Conservation (phyloP, 2,888 invertebrate species). For the Dryococelus australis region DNA sequence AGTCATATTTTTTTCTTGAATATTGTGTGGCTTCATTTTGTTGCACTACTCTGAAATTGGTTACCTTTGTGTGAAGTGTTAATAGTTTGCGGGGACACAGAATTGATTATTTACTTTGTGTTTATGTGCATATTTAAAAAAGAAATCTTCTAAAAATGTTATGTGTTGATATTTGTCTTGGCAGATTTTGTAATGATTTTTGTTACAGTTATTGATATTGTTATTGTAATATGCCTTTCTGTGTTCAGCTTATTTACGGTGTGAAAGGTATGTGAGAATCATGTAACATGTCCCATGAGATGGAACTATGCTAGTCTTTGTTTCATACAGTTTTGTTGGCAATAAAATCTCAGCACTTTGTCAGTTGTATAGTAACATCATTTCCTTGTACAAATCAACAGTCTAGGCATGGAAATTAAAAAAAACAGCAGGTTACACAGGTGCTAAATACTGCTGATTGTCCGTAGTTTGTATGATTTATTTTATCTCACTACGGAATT, state of each 20-base stretch:
- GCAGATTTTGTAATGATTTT: not conserved
- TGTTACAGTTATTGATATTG: not conserved
- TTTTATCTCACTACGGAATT: no score
- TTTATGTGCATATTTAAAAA: not conserved
- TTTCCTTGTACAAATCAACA: no score
- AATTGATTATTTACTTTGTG: not conserved
- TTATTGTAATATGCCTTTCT: not conserved
- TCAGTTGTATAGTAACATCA: not conserved
- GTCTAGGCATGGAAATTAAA: no score
- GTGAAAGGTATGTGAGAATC: not conserved
- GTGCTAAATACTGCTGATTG: no score
- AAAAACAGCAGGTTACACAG: no score
- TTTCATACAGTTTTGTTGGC: slow-evolving; percentile 16
- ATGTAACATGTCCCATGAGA: not conserved
- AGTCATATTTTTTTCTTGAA: not conserved
- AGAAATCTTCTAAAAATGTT: not conserved
- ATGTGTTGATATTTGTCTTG: not conserved
- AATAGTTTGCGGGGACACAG: not conserved
- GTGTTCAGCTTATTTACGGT: not conserved
- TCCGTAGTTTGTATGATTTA: no score
- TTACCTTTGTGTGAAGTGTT: not conserved
- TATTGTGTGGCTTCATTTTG: not conserved
- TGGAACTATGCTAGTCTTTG: slow-evolving; percentile 5
- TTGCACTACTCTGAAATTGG: not conserved
- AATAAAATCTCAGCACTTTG: slow-evolving; percentile 10